Evolutionary conservation across 1,140 invertebrate genomes (phyloP), one percentile per base, ranked within the genome.

Genomic region (Caenorhabditis inopinata): DNA sequence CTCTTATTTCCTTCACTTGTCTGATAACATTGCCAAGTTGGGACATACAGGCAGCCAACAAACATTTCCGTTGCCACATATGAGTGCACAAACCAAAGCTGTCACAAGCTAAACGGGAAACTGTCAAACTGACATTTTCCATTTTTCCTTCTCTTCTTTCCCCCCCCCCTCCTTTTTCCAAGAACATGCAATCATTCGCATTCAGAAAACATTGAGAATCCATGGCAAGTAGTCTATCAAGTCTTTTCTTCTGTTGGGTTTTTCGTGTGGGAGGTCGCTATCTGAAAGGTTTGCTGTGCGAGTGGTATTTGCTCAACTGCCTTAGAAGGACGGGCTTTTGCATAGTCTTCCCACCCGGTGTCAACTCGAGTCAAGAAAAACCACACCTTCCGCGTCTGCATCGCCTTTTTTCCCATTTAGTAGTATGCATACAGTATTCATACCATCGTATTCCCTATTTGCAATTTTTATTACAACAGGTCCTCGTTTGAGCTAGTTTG

Each of bases 341-440:
- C 58, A 38, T 68, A 68, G 58, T 7, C 58, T 21, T 16, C 18
- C 12, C 27, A n/a, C 7, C 11, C 58, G 16, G 58, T 68, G 58
- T 68, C 58, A 68, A 68, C 58, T 42, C 58, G n/a, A 68, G 32
- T 68, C 58, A 38, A 68, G 58, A 68, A 68, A 68, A 68, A 68
- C 58, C 58, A 68, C 58, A 68, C 58, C 58, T 68, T 68, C 21
- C 58, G 32, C 51, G 18, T 68, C 18, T 32, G 16, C 58, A 68
- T 68, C 0, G 51, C 29, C 51, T 29, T 14, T 58, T 14, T 58
- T 48, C 46, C n/a, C n/a, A n/a, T n/a, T n/a, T n/a, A n/a, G n/a
- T 51, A 25, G 23, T 51, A 51, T 51, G 49, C 16, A 25, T 58
- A 32, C 27, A 58, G 51, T 58, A 51, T 51, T 51, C 48, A 51